Evolutionary conservation across 2,113 vertebrate genomes (phyloP).

Genomic region (Cynopterus brachyotis): DNA sequence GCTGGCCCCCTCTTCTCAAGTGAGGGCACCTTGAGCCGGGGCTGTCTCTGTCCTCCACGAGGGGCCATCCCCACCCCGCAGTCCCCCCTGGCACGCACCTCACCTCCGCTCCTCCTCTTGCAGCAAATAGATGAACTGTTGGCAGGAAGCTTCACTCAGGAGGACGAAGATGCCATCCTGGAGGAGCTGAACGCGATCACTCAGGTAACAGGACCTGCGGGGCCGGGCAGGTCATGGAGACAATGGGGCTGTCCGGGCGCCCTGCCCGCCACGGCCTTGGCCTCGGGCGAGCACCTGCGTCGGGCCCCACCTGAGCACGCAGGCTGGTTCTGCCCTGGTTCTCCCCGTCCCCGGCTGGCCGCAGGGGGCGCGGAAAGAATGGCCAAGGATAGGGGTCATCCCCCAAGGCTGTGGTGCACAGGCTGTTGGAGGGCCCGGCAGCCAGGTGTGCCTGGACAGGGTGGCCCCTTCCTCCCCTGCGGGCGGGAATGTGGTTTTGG

Average conservation of each 20-base stretch:
- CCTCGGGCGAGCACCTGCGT: accelerated
- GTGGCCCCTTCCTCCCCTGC: accelerated
- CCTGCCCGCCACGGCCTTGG: accelerated
- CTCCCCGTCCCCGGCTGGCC: accelerated
- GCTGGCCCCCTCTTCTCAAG: not conserved
- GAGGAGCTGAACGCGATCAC: slow-evolving; percentile 93
- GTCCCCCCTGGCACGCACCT: accelerated
- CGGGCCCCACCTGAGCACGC: not conserved
- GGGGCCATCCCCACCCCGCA: not conserved
- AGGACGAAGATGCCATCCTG: slow-evolving; percentile 95
- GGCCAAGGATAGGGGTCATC: accelerated
- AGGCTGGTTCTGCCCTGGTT: not conserved
- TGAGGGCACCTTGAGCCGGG: not conserved
- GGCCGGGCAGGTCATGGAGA: accelerated
- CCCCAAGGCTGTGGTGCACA: accelerated
- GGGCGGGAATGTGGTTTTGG: not conserved
- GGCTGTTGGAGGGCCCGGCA: not conserved
- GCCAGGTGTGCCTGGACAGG: not conserved
- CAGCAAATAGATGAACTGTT: slow-evolving; percentile 98
- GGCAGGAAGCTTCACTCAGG: slow-evolving; percentile 90
- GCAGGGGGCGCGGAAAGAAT: not conserved
- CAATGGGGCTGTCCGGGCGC: accelerated
- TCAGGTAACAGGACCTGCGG: slow-evolving; percentile 83
- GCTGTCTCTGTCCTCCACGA: not conserved
- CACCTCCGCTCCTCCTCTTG: accelerated